Evolutionary conservation across 2,888 invertebrate genomes (phyloP).

Genomic region (Athalia rosae): DNA sequence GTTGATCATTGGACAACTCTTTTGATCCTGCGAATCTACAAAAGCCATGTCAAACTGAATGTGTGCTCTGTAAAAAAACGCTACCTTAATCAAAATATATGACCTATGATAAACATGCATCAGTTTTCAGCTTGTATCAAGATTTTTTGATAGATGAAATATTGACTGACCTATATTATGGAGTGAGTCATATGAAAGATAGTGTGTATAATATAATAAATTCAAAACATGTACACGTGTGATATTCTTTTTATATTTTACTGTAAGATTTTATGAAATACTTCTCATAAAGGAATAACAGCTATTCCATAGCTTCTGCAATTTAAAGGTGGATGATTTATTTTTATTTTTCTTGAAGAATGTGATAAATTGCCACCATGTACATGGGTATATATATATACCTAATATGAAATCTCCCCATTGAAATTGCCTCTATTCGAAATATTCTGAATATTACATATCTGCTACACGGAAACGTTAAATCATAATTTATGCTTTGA

Average conservation of each 20-base stretch:
- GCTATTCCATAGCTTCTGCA: constrained; percentile 17
- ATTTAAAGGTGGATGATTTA: constrained; percentile 20
- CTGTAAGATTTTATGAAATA: background rate
- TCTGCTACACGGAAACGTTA: constrained; percentile 39
- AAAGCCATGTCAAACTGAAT: too few species aligned
- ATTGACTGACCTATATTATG: background rate
- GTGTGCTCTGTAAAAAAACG: too few species aligned
- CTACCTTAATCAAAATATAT: too few species aligned
- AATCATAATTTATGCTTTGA: constrained; percentile 42
- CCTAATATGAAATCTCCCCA: constrained; percentile 30
- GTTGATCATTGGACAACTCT: too few species aligned
- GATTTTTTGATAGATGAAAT: too few species aligned
- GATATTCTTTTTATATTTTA: constrained; percentile 3
- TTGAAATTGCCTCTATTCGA: constrained; percentile 39
- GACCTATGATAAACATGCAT: too few species aligned
- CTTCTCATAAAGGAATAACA: constrained; percentile 6
- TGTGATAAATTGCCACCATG: constrained; percentile 29
- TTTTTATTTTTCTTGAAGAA: constrained; percentile 32
- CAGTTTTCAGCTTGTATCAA: too few species aligned
- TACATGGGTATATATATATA: constrained; percentile 2
- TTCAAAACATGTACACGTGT: background rate
- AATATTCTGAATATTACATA: constrained; percentile 41
- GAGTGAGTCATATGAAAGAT: background rate
- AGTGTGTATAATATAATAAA: background rate
- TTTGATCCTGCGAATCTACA: too few species aligned